Percentiles rank a stretch among this genome's conserved stretches.
Evolutionary conservation across 2,888 invertebrate species (phyloP).

Genomic region (Alloplasta piceator): DNA sequence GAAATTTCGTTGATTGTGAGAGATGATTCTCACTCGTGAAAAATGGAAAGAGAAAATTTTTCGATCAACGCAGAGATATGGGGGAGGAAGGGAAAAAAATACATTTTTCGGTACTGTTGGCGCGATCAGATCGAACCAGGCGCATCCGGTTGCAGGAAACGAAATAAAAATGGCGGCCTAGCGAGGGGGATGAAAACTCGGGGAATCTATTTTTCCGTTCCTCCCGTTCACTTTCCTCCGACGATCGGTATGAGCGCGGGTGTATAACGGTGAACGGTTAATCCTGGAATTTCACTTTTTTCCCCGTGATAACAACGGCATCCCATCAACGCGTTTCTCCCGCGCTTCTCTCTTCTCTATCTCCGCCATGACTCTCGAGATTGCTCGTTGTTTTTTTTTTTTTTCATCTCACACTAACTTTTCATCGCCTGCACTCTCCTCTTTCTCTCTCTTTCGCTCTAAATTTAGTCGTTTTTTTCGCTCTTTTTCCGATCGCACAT

Average conservation of each 20-base stretch:
- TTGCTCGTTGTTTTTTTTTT: slow-evolving; percentile 58
- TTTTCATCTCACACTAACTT: slow-evolving; percentile 35
- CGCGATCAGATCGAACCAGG: slow-evolving; percentile 54
- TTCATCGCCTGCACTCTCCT: slow-evolving; percentile 33
- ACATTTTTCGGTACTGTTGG: slow-evolving; percentile 29
- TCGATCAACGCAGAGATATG: slow-evolving; percentile 15
- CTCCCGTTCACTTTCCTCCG: slow-evolving; percentile 51
- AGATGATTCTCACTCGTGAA: not conserved
- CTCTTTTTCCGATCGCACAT: slow-evolving; percentile 43
- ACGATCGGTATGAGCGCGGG: slow-evolving; percentile 69
- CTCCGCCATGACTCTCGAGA: slow-evolving; percentile 61
- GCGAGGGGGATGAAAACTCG: slow-evolving; percentile 15
- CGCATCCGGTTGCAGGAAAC: slow-evolving; percentile 60
- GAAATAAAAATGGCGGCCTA: slow-evolving; percentile 60
- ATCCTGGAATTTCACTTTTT: slow-evolving; percentile 75
- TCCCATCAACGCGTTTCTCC: slow-evolving; percentile 70
- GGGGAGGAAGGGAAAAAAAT: not conserved
- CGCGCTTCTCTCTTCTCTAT: slow-evolving; percentile 40
- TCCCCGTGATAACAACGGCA: slow-evolving; percentile 72
- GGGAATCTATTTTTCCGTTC: slow-evolving; percentile 51
- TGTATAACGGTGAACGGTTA: slow-evolving; percentile 79
- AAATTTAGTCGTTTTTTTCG: slow-evolving; percentile 42
- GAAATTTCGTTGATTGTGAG: no score
- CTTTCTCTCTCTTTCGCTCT: slow-evolving; percentile 39
- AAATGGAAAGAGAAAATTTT: slow-evolving; percentile 10